Evolutionary conservation across 2,797 vertebrate genomes (phyloP).

Genomic region (Falco cherrug): DNA sequence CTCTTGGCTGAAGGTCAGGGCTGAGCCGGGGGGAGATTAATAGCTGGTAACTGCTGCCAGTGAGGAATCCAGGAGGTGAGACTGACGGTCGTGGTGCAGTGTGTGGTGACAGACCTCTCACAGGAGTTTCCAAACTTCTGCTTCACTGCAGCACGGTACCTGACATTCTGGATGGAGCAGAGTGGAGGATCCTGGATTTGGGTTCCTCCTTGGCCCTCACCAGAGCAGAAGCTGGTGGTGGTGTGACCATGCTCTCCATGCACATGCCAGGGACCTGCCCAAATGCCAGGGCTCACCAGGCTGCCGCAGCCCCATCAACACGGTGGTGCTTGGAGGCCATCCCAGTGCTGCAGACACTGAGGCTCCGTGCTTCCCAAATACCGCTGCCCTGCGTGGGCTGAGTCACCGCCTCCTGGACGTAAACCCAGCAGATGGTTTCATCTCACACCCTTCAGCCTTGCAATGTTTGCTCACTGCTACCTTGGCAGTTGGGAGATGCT

Average conservation of each 20-base stretch:
- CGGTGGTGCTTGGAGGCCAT: not conserved
- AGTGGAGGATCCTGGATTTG: not conserved
- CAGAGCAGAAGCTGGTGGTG: not conserved
- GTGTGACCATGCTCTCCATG: not conserved
- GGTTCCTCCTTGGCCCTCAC: not conserved
- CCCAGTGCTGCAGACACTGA: fast-evolving
- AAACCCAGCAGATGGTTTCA: not conserved
- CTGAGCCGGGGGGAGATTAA: not conserved
- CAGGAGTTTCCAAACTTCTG: not conserved
- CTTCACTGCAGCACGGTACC: not conserved
- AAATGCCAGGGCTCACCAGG: not conserved
- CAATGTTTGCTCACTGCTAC: not conserved
- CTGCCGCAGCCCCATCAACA: fast-evolving
- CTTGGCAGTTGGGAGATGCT: not conserved
- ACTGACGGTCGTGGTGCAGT: not conserved
- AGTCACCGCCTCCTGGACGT: not conserved
- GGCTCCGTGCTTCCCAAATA: not conserved
- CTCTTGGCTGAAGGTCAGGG: constrained; percentile 1
- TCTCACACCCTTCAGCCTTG: not conserved
- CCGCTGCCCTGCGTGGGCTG: not conserved
- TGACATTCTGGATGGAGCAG: fast-evolving
- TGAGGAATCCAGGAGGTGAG: not conserved
- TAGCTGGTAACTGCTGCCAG: not conserved
- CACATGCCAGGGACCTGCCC: fast-evolving
- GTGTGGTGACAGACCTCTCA: not conserved